A percentile compares a stretch with the other conserved stretches of the same genome.
Evolutionary conservation across 1,140 invertebrate species (phyloP).

Genomic region (Drosophila chauvacae): DNA sequence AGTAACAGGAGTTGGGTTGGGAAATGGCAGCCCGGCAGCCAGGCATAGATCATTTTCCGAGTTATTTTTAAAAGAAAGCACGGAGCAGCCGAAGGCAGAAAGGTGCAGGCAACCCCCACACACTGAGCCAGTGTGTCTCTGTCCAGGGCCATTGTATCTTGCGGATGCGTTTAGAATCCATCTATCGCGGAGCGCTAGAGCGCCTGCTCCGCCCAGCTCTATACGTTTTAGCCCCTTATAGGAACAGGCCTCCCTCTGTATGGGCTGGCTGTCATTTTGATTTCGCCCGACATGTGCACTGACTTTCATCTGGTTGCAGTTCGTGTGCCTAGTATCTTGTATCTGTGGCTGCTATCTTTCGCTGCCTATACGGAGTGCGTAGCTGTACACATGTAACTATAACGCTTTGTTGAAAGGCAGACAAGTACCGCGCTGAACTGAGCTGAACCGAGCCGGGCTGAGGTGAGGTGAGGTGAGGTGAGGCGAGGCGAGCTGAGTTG

Average conservation of each 20-base stretch:
- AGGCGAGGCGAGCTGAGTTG: constrained; percentile 14
- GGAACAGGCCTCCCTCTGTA: constrained; percentile 17
- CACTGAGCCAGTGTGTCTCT: constrained; percentile 6
- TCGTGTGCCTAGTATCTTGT: constrained; percentile 48
- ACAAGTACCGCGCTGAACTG: constrained; percentile 21
- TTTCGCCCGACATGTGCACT: constrained; percentile 71
- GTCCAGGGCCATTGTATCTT: constrained; percentile 48
- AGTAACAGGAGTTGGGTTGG: constrained; percentile 28
- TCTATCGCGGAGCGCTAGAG: constrained; percentile 12
- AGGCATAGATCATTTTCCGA: constrained; percentile 66
- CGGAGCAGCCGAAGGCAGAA: constrained; percentile 29
- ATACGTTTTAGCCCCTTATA: constrained; percentile 5
- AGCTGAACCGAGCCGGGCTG: neutral
- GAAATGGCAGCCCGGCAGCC: constrained; percentile 42
- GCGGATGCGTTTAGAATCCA: constrained; percentile 49
- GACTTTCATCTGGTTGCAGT: constrained; percentile 65
- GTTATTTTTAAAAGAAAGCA: constrained; percentile 68
- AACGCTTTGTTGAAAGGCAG: constrained; percentile 71
- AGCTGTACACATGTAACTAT: constrained; percentile 67
- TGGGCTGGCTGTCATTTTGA: constrained; percentile 69
- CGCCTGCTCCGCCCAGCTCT: constrained; percentile 8
- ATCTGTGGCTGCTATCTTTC: constrained; percentile 43
- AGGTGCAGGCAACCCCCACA: constrained; percentile 34
- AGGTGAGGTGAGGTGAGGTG: neutral
- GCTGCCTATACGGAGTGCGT: constrained; percentile 29